Evolutionary conservation across 2,113 vertebrate species (phyloP).

Genomic region (Neogobius melanostomus): DNA sequence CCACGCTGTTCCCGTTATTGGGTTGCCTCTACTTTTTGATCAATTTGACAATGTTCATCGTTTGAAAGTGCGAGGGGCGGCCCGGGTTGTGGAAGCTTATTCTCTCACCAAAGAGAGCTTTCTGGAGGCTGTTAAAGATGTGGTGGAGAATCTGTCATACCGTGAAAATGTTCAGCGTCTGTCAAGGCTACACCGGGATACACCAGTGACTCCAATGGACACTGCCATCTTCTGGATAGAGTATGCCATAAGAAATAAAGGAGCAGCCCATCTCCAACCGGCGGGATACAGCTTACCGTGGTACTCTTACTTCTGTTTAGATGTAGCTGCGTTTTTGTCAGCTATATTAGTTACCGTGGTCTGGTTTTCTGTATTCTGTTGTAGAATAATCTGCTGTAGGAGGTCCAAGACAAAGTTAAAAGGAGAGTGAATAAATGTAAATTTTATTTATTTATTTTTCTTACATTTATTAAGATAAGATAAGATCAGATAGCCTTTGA

Average conservation of each 20-base stretch:
- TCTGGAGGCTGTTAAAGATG: constrained; percentile 61
- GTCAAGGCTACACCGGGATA: constrained; percentile 69
- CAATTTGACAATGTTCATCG: constrained; percentile 75
- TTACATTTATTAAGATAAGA: too few species aligned
- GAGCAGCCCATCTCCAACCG: constrained; percentile 65
- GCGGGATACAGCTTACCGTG: constrained; percentile 64
- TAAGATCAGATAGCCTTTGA: too few species aligned
- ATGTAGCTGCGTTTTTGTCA: constrained; percentile 52
- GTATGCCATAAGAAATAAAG: constrained; percentile 74
- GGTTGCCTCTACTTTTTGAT: constrained; percentile 75
- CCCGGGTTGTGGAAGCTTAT: constrained; percentile 54
- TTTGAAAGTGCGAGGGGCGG: constrained; percentile 66
- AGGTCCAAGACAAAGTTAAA: constrained; percentile 57
- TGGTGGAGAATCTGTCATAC: constrained; percentile 70
- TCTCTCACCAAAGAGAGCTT: constrained; percentile 59
- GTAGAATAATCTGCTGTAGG: constrained; percentile 50
- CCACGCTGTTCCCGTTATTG: constrained; percentile 71
- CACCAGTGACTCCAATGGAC: constrained; percentile 64
- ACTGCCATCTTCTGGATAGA: constrained; percentile 79
- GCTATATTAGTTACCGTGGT: constrained; percentile 17
- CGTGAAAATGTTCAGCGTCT: constrained; percentile 62
- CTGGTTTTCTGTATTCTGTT: constrained; percentile 34
- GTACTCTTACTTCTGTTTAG: constrained; percentile 73
- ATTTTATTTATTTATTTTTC: too few species aligned
- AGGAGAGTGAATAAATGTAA: constrained; percentile 68